Conservation (phyloP, 2,888 invertebrate species). For the Eristalis arbustorum region DNA sequence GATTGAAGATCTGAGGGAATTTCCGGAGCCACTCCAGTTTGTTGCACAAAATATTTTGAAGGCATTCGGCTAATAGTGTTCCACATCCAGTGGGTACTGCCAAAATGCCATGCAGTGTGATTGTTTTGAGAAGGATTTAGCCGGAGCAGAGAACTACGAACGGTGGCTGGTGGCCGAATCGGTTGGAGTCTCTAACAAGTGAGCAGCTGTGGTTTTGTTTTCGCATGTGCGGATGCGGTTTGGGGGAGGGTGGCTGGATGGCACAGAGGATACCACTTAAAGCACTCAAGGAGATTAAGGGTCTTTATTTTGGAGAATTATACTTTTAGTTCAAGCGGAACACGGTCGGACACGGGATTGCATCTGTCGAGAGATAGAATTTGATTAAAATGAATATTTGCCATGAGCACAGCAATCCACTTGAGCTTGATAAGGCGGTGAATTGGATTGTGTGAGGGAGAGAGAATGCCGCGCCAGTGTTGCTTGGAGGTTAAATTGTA, state of each 20-base stretch:
- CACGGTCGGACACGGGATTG: not conserved
- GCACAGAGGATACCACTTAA: not conserved
- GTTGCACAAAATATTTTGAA: constrained; percentile 5
- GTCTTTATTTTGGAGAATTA: not conserved
- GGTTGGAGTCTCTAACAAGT: not conserved
- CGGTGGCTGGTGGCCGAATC: not conserved
- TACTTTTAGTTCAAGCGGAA: not conserved
- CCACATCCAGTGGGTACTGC: not conserved
- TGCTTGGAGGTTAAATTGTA: not conserved
- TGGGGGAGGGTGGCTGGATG: too few species aligned
- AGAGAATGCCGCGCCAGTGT: too few species aligned
- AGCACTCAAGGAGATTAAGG: not conserved
- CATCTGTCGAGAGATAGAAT: not conserved
- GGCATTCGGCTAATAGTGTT: not conserved
- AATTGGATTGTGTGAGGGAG: not conserved
- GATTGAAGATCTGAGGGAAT: constrained; percentile 27
- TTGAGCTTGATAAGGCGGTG: not conserved
- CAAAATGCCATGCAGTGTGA: not conserved
- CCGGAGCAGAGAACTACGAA: not conserved
- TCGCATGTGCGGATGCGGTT: not conserved
- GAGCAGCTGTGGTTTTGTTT: not conserved
- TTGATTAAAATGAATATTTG: not conserved
- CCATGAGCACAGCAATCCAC: not conserved
- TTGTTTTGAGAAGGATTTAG: not conserved
- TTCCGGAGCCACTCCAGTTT: not conserved